A percentile compares a stretch with the other conserved stretches of the same genome.
Conservation (phyloP, 2,113 vertebrate genomes). For the Hepsetus odoe region DNA sequence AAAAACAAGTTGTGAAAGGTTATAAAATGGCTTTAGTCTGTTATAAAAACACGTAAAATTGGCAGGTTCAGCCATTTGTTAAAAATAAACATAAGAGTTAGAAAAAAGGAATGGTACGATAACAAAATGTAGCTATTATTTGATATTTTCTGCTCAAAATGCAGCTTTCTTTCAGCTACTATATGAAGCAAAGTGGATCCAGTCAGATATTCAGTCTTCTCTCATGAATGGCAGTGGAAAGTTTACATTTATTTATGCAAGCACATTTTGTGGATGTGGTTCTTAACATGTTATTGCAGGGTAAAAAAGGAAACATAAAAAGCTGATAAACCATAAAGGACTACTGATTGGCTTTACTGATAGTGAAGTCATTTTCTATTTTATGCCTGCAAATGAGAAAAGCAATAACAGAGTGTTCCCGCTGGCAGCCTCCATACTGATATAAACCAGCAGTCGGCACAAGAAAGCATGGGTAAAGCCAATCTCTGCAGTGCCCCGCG, state of each 20-base stretch:
- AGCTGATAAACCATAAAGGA: background rate
- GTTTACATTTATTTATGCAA: background rate
- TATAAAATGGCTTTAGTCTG: too few relatives aligned
- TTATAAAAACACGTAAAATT: too few relatives aligned
- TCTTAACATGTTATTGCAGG: background rate
- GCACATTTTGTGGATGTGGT: background rate
- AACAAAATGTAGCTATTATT: background rate
- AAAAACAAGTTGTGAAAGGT: too few relatives aligned
- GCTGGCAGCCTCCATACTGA: constrained; percentile 3
- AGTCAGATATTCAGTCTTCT: background rate
- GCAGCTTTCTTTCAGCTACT: background rate
- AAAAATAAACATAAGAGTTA: too few relatives aligned
- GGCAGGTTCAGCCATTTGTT: too few relatives aligned
- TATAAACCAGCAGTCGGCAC: background rate
- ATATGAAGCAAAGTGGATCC: background rate
- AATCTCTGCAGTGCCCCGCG: background rate
- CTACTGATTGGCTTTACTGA: background rate
- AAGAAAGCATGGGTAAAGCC: background rate
- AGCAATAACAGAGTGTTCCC: background rate
- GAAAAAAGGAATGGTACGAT: too few relatives aligned
- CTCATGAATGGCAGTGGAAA: background rate
- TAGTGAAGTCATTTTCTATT: constrained; percentile 1
- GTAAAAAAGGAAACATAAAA: background rate
- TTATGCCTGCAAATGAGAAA: background rate
- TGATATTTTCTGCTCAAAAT: background rate